Evolutionary conservation across 2,113 vertebrate species (phyloP), one percentile per base, ranked within the genome.

Genomic region (Indicator indicator): DNA sequence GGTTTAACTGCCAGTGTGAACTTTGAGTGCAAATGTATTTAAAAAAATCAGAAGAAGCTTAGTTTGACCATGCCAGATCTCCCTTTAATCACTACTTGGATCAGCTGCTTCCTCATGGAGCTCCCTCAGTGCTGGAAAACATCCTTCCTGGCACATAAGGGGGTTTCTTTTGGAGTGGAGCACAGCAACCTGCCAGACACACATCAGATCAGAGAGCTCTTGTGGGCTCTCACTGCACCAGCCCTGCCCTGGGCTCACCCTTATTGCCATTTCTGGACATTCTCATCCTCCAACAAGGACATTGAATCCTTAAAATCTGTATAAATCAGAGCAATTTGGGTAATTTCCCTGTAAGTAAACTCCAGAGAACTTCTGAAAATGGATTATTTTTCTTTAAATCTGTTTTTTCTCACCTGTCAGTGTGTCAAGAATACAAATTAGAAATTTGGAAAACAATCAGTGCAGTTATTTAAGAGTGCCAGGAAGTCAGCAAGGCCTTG

Each of bases 71-170:
- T 84, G 76, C 13, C 17, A 83, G 52, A 83, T 86, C 52, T 83
- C 59, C 28, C 70, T 77, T 94, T 97, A 97, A 97, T 97, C 90
- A 86, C 77, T 88, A 42, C 95, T 98, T 97, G 98, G 97, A 98
- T 98, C 92, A 92, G 69, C 70, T 55, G 95, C 95, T 95, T 97
- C 96, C 97, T 97, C 40, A 11, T 3, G 44, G 96, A 91, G 48
- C 26, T 81, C 86, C 79, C 86, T 75, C 65, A 63, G 63, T 27
- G 75, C 86, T 90, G 85, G 18, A 9, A 79, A 88, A 63, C 86
- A 69, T 96, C 93, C 91, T 97, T 60, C 79, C 86, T 90, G 93
- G 95, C 96, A 96, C 2, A 0, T 76, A 94, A 89, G 71, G 26
- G 20, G 74, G 82, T 73, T 97, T 88, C 63, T n/a, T 4, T n/a